Evolutionary conservation across 2,888 invertebrate genomes (phyloP).

Genomic region (Monochamus alternatus): DNA sequence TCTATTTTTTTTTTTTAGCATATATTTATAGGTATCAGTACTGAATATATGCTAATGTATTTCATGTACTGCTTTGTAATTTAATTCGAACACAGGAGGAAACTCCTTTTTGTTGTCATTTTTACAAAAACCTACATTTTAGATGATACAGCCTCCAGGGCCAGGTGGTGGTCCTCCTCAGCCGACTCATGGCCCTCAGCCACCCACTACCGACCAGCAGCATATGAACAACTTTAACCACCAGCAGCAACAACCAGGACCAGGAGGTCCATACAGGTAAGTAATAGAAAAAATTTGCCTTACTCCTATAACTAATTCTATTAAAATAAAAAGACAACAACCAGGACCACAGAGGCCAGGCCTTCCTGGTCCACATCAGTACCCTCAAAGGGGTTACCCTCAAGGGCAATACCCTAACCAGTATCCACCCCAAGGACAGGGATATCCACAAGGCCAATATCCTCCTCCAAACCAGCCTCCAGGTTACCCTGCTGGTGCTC

Average conservation of each 20-base stretch:
- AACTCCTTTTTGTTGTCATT: background rate
- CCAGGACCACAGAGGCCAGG: constrained; percentile 69
- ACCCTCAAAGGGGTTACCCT: constrained; percentile 79
- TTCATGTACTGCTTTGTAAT: too few relatives aligned
- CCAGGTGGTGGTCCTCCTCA: constrained; percentile 69
- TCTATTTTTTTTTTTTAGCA: too few relatives aligned
- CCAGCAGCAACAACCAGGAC: constrained; percentile 70
- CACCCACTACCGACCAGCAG: constrained; percentile 65
- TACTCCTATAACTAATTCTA: too few relatives aligned
- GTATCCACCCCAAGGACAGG: constrained; percentile 79
- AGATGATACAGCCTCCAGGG: constrained; percentile 75
- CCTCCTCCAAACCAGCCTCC: constrained; percentile 81
- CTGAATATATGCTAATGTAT: too few relatives aligned
- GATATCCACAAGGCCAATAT: constrained; percentile 78
- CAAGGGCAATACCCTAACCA: constrained; percentile 79
- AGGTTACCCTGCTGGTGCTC: constrained; percentile 75
- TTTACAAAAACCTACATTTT: constrained; percentile 42
- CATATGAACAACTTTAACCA: constrained; percentile 70
- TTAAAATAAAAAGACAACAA: constrained; percentile 54
- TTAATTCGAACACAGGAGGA: background rate
- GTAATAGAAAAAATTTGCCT: background rate
- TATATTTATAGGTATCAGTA: too few relatives aligned
- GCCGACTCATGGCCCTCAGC: constrained; percentile 60
- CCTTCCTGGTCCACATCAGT: constrained; percentile 73
- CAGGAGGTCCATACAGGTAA: constrained; percentile 52